Evolutionary conservation across 2,888 invertebrate species (phyloP).

Genomic region (Perdita meconis): DNA sequence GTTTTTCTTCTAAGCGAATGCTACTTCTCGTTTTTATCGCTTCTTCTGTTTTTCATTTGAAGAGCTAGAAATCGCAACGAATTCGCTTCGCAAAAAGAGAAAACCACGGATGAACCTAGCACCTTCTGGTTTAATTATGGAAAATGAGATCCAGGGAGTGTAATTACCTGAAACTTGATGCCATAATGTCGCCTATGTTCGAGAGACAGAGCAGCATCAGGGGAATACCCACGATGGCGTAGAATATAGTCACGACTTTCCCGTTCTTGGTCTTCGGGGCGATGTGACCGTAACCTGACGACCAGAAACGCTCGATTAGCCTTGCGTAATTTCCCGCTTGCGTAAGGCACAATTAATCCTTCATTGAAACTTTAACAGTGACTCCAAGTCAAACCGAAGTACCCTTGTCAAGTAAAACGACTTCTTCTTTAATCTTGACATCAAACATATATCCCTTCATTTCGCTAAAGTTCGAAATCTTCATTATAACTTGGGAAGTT

Average conservation of each 20-base stretch:
- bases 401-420: slow-evolving; percentile 8
- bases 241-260: slow-evolving; percentile 97
- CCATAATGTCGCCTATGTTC: slow-evolving; percentile 97
- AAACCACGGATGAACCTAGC: not conserved
- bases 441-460: not conserved
- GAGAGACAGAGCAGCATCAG: slow-evolving; percentile 97
- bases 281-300: slow-evolving; percentile 96
- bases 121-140: not conserved
- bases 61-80: too few relatives aligned
- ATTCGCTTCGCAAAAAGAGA: not conserved
- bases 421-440: not conserved
- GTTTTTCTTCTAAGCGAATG: too few relatives aligned
- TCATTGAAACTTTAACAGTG: not conserved
- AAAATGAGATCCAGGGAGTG: not conserved
- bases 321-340: slow-evolving; percentile 37
- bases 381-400: slow-evolving; percentile 2
- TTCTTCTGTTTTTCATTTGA: too few relatives aligned
- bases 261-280: slow-evolving; percentile 97
- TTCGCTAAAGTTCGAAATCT: not conserved
- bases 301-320: slow-evolving; percentile 64
- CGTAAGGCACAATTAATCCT: slow-evolving; percentile 35
- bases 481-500: not conserved
- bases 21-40: too few relatives aligned
- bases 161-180: slow-evolving; percentile 92
- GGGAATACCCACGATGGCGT: slow-evolving; percentile 97